phyloP scores from a whole-genome alignment of 92 coral and sea anemone species.

The Siderastrea radians region DNA sequence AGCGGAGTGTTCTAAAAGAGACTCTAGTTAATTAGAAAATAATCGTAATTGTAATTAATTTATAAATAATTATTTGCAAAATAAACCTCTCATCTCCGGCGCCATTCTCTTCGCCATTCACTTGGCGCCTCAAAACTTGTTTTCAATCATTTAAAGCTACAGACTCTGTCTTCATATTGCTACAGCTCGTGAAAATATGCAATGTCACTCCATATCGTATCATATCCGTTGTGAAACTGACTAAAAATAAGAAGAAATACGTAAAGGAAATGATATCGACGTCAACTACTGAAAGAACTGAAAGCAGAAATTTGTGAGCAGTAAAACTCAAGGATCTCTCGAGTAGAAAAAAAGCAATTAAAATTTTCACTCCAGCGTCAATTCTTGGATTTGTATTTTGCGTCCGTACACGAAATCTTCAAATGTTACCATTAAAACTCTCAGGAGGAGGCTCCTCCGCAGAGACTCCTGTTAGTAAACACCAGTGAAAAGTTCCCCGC shows the following conservation, averaged over 20 bases:
- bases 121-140: slow-evolving; percentile 16
- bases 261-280: not conserved
- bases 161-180: slow-evolving; percentile 8
- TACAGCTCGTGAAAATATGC: slow-evolving; percentile 1
- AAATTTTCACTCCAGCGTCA: too few relatives aligned
- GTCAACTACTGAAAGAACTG: not conserved
- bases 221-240: not conserved
- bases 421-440: too few relatives aligned
- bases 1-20: not conserved
- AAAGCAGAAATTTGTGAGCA: not conserved
- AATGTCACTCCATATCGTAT: slow-evolving; percentile 3
- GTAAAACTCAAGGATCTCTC: not conserved
- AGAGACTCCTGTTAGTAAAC: too few relatives aligned
- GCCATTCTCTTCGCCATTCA: not conserved
- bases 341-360: too few relatives aligned
- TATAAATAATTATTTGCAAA: not conserved
- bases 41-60: not conserved
- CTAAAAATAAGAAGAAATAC: not conserved
- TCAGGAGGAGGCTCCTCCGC: too few relatives aligned
- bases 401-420: too few relatives aligned
- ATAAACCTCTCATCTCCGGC: slow-evolving; percentile 39
- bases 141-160: not conserved
- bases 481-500: too few relatives aligned
- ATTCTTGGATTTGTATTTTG: too few relatives aligned
- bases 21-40: not conserved